Base-by-base conservation (phyloP, 2,888 invertebrate species). In the Sceliomorpha sp. region DNA sequence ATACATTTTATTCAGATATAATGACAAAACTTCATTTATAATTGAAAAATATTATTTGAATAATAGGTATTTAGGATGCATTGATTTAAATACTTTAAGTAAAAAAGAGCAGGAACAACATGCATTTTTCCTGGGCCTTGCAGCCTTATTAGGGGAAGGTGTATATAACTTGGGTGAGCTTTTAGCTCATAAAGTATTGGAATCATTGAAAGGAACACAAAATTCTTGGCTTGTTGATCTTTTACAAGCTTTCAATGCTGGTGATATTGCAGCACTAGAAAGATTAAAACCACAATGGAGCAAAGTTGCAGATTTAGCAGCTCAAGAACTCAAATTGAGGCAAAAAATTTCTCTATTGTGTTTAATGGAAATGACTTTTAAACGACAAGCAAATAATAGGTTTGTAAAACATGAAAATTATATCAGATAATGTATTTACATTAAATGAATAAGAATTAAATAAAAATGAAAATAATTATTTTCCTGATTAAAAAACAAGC, bases 281-380 rank as follows among this genome's bases (percentile, higher is more conserved):
- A 89, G 89, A 66, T 91, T 96, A 90, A 92, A 92, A 79, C 90
- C 93, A 0, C 91, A 92, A 64, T 95, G 96, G 96, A 90, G 91
- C 1, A 92, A 92, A 66, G 94, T 97, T 75, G 94, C 96, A 0
- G 97, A 98, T 88, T 89, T 98, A 12, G 92, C 92, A 6, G 92
- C 94, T 0, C 94, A 96, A 70, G 97, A 97, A 82, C 88, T 93
- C 0, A 93, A 93, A 80, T 89, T 98, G 73, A 90, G 96, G 12
- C 95, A 97, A 88, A 99, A 99, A 90, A 97, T 99, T 67, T 96
- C 97, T 0, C 91, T 99, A 12, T 90, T 99, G 9, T 98, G 98
- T 85, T 91, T 99, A 0, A 99, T 99, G 98, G 98, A 98, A 94
- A 97, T 99, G 97, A 98, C 99, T 0, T 98, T 99, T 85, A 96